Evolutionary conservation across 2,888 invertebrate species (phyloP).

Genomic region (Lasioglossum villosulum): DNA sequence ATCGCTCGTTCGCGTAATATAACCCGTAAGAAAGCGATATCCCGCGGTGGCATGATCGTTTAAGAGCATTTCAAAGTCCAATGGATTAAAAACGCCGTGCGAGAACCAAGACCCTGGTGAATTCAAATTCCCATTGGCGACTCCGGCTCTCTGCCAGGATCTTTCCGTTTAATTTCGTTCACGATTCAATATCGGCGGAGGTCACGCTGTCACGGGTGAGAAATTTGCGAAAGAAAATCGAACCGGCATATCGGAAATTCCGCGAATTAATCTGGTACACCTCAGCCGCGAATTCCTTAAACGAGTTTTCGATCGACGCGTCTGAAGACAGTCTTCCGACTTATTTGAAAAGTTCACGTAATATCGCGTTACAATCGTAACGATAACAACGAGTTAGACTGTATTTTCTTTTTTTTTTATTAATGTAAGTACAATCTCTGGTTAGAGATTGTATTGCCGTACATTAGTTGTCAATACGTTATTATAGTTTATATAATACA

Average conservation of each 20-base stretch:
- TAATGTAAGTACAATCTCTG: too few species aligned
- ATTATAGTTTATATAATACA: too few species aligned
- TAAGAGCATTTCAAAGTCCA: neutral
- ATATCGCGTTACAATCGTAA: slow-evolving; percentile 65
- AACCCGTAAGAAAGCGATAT: neutral
- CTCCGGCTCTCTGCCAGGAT: neutral
- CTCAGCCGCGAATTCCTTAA: slow-evolving; percentile 12
- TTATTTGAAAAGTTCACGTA: slow-evolving; percentile 83
- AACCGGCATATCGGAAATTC: slow-evolving; percentile 4
- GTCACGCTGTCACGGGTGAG: slow-evolving; percentile 4
- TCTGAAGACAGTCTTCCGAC: slow-evolving; percentile 65
- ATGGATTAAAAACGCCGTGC: neutral
- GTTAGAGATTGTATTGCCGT: too few species aligned
- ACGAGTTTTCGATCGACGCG: slow-evolving; percentile 45
- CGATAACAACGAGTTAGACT: too few species aligned
- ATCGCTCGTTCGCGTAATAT: neutral
- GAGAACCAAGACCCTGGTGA: neutral
- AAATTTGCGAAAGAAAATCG: neutral
- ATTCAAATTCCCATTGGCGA: neutral
- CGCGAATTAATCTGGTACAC: slow-evolving; percentile 34
- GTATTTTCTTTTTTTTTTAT: too few species aligned
- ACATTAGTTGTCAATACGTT: too few species aligned
- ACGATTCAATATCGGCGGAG: slow-evolving; percentile 10
- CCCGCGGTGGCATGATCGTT: neutral
- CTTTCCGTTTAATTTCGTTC: slow-evolving; percentile 19